Percentiles rank a stretch among this genome's conserved stretches.
Conservation (phyloP, 2,797 vertebrate genomes). For the Chromis chromis region DNA sequence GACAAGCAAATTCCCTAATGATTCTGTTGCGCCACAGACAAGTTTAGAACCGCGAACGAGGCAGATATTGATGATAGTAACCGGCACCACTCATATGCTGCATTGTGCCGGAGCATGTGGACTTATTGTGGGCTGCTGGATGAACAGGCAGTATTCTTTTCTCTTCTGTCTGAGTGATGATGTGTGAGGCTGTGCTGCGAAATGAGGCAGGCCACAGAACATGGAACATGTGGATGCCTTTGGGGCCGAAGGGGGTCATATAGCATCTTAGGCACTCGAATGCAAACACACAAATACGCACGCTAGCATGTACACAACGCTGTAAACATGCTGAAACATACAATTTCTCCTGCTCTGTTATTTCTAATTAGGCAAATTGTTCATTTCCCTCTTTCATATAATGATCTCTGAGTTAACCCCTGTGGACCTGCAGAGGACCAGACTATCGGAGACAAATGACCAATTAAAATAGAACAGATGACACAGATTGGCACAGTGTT, state of each 20-base stretch:
- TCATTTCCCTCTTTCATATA: conserved; percentile 24
- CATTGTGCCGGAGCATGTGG: conserved; percentile 46
- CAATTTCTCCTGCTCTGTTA: conserved; percentile 15
- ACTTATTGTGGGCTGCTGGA: conserved; percentile 44
- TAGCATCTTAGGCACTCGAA: conserved; percentile 46
- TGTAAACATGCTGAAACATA: conserved; percentile 45
- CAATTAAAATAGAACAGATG: conserved; percentile 71
- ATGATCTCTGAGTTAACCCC: conserved; percentile 49
- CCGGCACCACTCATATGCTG: conserved; percentile 47
- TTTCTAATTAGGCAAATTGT: conserved; percentile 52
- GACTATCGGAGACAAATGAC: conserved; percentile 62
- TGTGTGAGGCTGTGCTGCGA: conserved; percentile 59
- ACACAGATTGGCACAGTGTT: conserved; percentile 38
- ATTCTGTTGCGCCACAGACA: conserved; percentile 46
- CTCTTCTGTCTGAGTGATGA: conserved; percentile 61
- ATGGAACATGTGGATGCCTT: conserved; percentile 73
- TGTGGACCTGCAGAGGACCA: conserved; percentile 39
- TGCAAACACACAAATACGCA: conserved; percentile 42
- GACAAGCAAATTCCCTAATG: conserved; percentile 49
- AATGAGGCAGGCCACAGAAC: conserved; percentile 60
- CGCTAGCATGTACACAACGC: conserved; percentile 4
- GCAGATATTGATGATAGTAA: conserved; percentile 66
- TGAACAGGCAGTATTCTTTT: conserved; percentile 60
- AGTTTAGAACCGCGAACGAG: conserved; percentile 62
- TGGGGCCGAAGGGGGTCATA: conserved; percentile 43